These are phyloP conservation scores for Drosophila leonis DNA, from an alignment of 2,888 invertebrate species.

Conservation along the genomic window DNA sequence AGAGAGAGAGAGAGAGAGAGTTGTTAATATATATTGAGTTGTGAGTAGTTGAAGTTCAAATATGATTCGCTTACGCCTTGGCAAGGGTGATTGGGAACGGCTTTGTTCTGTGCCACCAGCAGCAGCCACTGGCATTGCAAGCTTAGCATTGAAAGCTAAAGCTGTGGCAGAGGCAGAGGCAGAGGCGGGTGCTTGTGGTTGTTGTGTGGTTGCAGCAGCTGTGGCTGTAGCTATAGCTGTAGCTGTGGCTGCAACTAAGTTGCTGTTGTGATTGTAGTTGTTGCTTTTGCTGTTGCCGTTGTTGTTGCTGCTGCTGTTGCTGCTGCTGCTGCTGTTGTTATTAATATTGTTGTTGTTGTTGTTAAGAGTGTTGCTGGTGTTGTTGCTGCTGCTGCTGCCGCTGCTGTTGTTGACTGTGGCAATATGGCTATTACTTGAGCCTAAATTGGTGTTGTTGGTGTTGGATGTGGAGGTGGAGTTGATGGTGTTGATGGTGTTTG, in stretches of 20 bases:
- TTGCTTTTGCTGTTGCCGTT: slow-evolving; percentile 56
- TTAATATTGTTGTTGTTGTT: slow-evolving; percentile 49
- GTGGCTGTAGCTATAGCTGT: slow-evolving; percentile 20
- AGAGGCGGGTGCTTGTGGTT: slow-evolving; percentile 50
- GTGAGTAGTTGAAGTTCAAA: slow-evolving; percentile 29
- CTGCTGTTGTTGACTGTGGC: slow-evolving; percentile 50
- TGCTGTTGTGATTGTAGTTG: slow-evolving; percentile 37
- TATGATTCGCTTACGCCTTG: slow-evolving; percentile 82
- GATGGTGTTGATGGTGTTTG: slow-evolving; percentile 46
- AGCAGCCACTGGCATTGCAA: slow-evolving; percentile 74
- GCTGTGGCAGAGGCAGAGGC: slow-evolving; percentile 56
- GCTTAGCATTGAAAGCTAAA: slow-evolving; percentile 67
- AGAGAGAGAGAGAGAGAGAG: neutral
- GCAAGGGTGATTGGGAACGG: slow-evolving; percentile 85
- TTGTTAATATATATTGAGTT: slow-evolving; percentile 22
- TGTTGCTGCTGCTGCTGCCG: slow-evolving; percentile 40
- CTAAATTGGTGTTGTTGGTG: slow-evolving; percentile 44
- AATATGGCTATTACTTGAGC: slow-evolving; percentile 44
- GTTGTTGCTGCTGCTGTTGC: slow-evolving; percentile 40
- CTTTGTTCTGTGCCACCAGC: slow-evolving; percentile 77
- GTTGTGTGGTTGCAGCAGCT: slow-evolving; percentile 29
- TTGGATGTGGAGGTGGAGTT: slow-evolving; percentile 51
- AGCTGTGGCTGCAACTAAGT: slow-evolving; percentile 30
- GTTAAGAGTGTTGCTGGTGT: slow-evolving; percentile 31
- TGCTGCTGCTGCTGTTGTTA: slow-evolving; percentile 52